Percentiles rank a stretch among this genome's conserved stretches.
Evolutionary conservation across 2,797 vertebrate species (phyloP).

Genomic region (Macropus fuliginosus): DNA sequence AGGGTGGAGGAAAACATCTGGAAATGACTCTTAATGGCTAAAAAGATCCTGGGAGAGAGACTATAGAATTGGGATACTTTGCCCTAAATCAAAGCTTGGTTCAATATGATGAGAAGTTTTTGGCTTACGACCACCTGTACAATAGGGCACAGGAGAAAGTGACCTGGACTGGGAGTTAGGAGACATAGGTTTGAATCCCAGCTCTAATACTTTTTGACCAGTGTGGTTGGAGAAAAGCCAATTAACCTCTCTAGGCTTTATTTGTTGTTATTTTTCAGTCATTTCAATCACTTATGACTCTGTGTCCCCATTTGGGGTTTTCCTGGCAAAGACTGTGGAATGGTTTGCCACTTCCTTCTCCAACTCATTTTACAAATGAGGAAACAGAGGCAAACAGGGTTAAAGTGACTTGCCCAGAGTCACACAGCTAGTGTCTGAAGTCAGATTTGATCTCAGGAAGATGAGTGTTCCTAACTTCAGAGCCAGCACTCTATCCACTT

Average conservation of each 20-base stretch:
- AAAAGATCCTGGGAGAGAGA: neutral
- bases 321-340: neutral
- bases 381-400: neutral
- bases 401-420: neutral
- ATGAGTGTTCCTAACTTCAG: neutral
- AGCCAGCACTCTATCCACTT: neutral
- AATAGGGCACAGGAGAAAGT: neutral
- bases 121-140: neutral
- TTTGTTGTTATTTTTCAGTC: neutral
- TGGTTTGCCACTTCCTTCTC: neutral
- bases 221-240: neutral
- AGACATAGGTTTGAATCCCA: neutral
- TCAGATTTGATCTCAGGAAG: neutral
- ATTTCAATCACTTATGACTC: neutral
- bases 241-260: neutral
- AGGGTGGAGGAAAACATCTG: neutral
- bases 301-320: neutral
- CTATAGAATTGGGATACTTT: neutral
- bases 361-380: neutral
- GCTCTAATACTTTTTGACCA: neutral
- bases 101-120: neutral
- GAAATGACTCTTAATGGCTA: conserved; percentile 14
- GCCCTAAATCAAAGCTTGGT: neutral
- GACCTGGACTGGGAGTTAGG: neutral
- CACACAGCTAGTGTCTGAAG: neutral